Base-by-base conservation (phyloP, 2,888 invertebrate genomes). In the Melieria crassipennis region DNA sequence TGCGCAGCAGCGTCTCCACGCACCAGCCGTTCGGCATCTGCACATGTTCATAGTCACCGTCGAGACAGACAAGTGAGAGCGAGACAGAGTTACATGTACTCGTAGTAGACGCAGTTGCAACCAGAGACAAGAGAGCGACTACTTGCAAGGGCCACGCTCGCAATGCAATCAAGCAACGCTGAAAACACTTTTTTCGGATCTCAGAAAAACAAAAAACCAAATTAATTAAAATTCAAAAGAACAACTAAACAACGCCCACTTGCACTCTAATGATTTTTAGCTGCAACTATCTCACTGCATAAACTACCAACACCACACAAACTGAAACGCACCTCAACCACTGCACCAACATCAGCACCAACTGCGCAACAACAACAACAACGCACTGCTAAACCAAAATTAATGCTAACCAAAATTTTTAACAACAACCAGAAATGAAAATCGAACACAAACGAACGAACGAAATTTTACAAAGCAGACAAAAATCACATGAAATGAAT, bases 21-120 rank as follows among this genome's bases (percentile, higher is more conserved):
- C 82, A 85, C 78, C 85, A 86, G 74, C 84, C 85, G 62, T 84
- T 86, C 74, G 85, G 85, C 79, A 82, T 86, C 75, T 86, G 86
- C 82, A 84, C 86, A 84, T 86, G 86, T 85, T 86, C 86, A 85
- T 86, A 86, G 86, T 85, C 81, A 79, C 80, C 56, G 1, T 10
- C n/a, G n/a, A 11, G 30, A 11, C 16, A 61, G 30, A 50, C 43
- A 47, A 70, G 63, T 52, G 48, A 58, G 57, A 46, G 47, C 57
- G 47, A 55, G 56, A 30, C 11, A 48, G 43, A 7, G 16, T 4
- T 30, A 30, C 30, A 30, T 30, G 30, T 30, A 30, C 30, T 30
- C 30, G 30, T 30, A 30, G 30, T 30, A 30, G 6, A n/a, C 5
- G 16, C 10, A 11, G 48, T 30, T 6, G 52, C 50, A 60, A 7